phyloP scores from a whole-genome alignment of 2,113 vertebrate genomes.

The Mionectes macconnelli region DNA sequence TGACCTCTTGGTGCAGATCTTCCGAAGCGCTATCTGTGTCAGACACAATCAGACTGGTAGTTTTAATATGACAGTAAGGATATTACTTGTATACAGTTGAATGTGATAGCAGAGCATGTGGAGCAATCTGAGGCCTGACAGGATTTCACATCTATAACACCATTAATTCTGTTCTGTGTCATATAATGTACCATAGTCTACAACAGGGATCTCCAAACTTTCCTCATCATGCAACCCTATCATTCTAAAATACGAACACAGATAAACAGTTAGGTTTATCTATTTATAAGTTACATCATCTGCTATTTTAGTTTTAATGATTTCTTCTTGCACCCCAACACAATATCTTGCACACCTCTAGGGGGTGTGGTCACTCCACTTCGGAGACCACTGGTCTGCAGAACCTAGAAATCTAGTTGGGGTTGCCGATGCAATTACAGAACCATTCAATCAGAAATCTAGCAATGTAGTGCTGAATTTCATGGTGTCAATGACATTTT shows the following conservation, averaged over 20 bases:
- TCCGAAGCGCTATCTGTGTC: neutral
- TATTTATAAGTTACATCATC: neutral
- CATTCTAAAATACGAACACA: neutral
- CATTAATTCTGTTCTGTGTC: neutral
- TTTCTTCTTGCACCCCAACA: neutral
- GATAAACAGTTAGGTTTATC: neutral
- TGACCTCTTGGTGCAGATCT: neutral
- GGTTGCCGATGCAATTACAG: neutral
- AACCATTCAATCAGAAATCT: neutral
- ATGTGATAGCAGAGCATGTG: neutral
- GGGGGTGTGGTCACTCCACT: neutral
- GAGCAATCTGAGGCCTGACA: neutral
- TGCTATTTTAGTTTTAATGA: neutral
- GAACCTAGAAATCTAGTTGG: neutral
- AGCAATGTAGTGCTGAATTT: neutral
- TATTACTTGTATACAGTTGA: neutral
- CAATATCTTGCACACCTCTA: neutral
- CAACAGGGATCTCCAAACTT: neutral
- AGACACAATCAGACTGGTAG: neutral
- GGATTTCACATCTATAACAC: neutral
- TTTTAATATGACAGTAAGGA: neutral
- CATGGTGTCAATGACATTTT: neutral
- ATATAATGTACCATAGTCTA: neutral
- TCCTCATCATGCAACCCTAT: neutral
- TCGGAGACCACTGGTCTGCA: neutral